phyloP scores from a whole-genome alignment of 2,888 invertebrate species.

The Nasonia oneida region DNA sequence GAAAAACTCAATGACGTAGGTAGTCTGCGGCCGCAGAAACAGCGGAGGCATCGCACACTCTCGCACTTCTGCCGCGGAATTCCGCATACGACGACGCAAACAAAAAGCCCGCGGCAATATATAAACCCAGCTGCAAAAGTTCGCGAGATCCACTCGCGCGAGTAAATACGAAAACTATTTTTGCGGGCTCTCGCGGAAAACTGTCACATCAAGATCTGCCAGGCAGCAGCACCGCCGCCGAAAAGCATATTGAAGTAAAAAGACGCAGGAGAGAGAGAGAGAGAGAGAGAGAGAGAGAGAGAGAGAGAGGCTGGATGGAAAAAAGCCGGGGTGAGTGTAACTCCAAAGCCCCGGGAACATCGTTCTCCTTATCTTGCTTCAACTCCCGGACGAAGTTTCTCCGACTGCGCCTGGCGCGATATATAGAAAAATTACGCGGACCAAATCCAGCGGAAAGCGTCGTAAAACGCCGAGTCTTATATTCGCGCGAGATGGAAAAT shows the following conservation, averaged over 20 bases:
- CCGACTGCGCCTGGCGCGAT: background rate
- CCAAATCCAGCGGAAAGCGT: constrained; percentile 13
- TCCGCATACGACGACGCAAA: constrained; percentile 8
- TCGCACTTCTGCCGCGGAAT: background rate
- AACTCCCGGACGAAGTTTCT: background rate
- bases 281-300: too few species aligned
- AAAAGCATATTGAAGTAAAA: constrained; percentile 53
- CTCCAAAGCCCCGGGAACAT: background rate
- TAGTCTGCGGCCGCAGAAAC: background rate
- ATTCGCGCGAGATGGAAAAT: background rate
- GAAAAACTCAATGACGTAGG: background rate
- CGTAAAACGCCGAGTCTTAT: background rate
- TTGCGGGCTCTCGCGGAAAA: constrained; percentile 40
- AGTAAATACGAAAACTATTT: constrained; percentile 56
- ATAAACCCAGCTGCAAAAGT: constrained; percentile 20
- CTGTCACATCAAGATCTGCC: constrained; percentile 56
- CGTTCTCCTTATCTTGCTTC: constrained; percentile 15
- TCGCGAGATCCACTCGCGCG: background rate
- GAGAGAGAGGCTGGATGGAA: background rate
- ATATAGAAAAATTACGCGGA: constrained; percentile 40
- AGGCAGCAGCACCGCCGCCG: background rate
- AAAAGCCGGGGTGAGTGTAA: background rate
- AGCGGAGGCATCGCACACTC: background rate
- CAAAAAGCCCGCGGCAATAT: constrained; percentile 35
- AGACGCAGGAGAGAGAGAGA: background rate